Evolutionary conservation across 2,113 vertebrate species (phyloP), one percentile per base, ranked within the genome.

Genomic region (Meles meles): DNA sequence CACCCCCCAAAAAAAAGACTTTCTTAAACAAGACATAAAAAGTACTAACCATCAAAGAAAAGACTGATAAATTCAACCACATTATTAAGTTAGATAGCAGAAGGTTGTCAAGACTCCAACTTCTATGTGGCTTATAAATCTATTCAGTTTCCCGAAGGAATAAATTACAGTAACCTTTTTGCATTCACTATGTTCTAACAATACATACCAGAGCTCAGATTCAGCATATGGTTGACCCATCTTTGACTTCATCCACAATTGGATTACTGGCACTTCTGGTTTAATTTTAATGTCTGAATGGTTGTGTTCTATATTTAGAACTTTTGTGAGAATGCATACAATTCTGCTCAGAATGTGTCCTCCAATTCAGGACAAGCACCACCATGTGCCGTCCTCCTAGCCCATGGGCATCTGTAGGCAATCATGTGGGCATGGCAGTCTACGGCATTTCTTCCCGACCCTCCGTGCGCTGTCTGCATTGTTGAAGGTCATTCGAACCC

Each of bases 1-100:
- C n/a, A n/a, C n/a, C n/a, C n/a, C n/a, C n/a, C n/a, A n/a, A n/a
- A n/a, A n/a, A n/a, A n/a, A n/a, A n/a, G n/a, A n/a, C n/a, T n/a
- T n/a, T n/a, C n/a, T n/a, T n/a, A n/a, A n/a, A n/a, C n/a, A n/a
- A n/a, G n/a, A 95, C 74, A 96, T 93, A 96, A 93, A 97, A 96
- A 90, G 67, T 92, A 91, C 86, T 94, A 98, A 71, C 89, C 83
- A 52, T 87, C 93, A 87, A 98, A 95, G 74, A 96, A 92, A 93
- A 97, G 98, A 97, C 34, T 97, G 96, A 98, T 97, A 97, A 96
- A 98, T 96, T 92, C 82, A 89, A 97, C 86, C 93, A 79, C 82
- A 98, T 96, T 95, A 96, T 91, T 94, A 94, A 94, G 97, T 97
- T 93, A 95, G 84, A 96, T n/a, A 79, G 95, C 83, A 93, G 80